Evolutionary conservation across 2,797 vertebrate species (phyloP).

Genomic region (Sebastes hopkinsi): DNA sequence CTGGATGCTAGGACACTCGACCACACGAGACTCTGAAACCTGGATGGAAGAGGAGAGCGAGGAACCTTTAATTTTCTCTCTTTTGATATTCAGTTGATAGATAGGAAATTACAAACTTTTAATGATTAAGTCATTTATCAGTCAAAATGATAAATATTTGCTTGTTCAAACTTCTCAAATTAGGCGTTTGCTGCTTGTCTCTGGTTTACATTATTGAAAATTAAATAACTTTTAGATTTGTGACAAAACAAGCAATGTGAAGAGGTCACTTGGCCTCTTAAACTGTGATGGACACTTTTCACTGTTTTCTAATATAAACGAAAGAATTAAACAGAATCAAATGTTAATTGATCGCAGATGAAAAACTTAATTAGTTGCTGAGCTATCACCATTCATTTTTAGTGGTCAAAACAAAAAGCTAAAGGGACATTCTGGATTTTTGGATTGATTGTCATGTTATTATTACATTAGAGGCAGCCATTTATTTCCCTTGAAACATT

Average conservation of each 20-base stretch:
- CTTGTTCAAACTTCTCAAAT: background rate
- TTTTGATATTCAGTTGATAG: background rate
- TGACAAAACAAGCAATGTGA: background rate
- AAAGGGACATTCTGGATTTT: background rate
- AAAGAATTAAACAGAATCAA: background rate
- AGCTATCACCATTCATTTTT: background rate
- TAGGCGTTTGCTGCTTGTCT: background rate
- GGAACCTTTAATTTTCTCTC: background rate
- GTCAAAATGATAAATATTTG: background rate
- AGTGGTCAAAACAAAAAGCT: background rate
- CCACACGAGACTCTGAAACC: constrained; percentile 87
- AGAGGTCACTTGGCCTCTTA: background rate
- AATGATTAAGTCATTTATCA: background rate
- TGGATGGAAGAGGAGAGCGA: constrained; percentile 26
- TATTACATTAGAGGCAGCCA: background rate
- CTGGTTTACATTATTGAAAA: background rate
- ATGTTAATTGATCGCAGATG: background rate
- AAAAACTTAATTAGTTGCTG: background rate
- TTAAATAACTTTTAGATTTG: no score
- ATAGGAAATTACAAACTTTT: background rate
- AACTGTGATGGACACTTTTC: background rate
- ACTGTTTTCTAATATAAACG: background rate
- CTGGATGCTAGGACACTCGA: constrained; percentile 95
- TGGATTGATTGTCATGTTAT: no score
- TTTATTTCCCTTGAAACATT: no score